Evolutionary conservation across 2,797 vertebrate species (phyloP).

Genomic region (Syndactyla subalaris): DNA sequence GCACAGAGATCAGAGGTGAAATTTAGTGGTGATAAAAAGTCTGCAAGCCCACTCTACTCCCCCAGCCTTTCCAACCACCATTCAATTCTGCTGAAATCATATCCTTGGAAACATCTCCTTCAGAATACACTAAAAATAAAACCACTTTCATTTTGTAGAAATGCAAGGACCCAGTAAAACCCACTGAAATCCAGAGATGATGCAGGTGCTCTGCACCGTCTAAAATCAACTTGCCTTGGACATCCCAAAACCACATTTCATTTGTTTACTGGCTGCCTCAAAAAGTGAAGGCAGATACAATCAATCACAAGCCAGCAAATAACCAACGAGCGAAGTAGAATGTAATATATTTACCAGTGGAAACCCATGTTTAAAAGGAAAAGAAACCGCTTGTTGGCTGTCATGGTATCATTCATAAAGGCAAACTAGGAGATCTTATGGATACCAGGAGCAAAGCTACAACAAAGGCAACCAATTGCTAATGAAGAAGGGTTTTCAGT

Average conservation of each 20-base stretch:
- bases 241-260: background rate
- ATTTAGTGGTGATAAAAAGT: slow-evolving; percentile 44
- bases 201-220: background rate
- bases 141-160: background rate
- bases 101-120: background rate
- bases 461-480: slow-evolving; percentile 62
- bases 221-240: background rate
- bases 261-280: background rate
- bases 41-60: background rate
- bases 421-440: slow-evolving; percentile 2
- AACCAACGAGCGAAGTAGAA: background rate
- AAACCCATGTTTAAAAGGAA: slow-evolving; percentile 25
- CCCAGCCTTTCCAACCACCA: background rate
- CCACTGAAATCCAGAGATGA: background rate
- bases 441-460: slow-evolving; percentile 39
- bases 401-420: slow-evolving; percentile 39
- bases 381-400: slow-evolving; percentile 27
- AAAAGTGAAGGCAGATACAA: background rate
- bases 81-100: slow-evolving; percentile 2
- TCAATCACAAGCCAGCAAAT: background rate
- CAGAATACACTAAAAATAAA: background rate
- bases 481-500: slow-evolving; percentile 61
- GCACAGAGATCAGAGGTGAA: slow-evolving; percentile 59
- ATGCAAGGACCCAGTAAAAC: background rate
- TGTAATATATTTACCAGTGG: background rate